Conservation (phyloP, 2,797 vertebrate species). For the Semotilus atromaculatus region DNA sequence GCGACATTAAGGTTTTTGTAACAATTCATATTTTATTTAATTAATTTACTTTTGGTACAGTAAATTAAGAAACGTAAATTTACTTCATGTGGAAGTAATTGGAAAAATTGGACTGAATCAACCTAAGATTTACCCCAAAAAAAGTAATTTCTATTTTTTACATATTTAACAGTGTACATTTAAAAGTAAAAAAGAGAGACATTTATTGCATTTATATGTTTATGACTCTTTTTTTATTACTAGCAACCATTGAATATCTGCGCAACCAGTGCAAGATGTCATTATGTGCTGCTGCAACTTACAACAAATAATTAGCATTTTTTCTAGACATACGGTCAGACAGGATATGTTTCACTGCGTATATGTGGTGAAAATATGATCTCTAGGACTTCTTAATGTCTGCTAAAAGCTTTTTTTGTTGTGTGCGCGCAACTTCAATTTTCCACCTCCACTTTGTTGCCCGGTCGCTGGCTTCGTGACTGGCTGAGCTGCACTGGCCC, state of each 20-base stretch:
- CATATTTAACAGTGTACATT: not conserved
- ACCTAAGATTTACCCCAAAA: not conserved
- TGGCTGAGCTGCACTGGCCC: slow-evolving; percentile 42
- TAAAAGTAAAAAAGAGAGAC: not conserved
- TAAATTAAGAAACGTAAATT: not conserved
- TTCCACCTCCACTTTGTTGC: slow-evolving; percentile 33
- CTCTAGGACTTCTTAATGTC: not conserved
- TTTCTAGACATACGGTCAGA: not conserved
- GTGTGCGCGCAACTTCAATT: slow-evolving; percentile 9
- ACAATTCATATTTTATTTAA: not conserved
- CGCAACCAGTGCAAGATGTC: not conserved
- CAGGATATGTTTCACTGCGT: not conserved
- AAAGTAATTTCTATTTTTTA: not conserved
- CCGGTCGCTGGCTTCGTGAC: slow-evolving; percentile 37
- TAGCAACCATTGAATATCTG: not conserved
- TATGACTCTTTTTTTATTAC: too few relatives aligned
- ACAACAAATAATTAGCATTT: slow-evolving; percentile 29
- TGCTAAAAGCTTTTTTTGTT: slow-evolving; percentile 36
- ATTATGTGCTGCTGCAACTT: not conserved
- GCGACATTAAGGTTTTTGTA: not conserved
- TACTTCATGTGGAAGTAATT: not conserved
- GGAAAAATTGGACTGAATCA: not conserved
- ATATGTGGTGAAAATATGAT: slow-evolving; percentile 16
- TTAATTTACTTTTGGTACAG: not conserved
- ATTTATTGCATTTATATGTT: too few relatives aligned